These are phyloP conservation scores for Tapirus terrestris DNA, from an alignment of 2,113 vertebrate species.

Conservation along the genomic window DNA sequence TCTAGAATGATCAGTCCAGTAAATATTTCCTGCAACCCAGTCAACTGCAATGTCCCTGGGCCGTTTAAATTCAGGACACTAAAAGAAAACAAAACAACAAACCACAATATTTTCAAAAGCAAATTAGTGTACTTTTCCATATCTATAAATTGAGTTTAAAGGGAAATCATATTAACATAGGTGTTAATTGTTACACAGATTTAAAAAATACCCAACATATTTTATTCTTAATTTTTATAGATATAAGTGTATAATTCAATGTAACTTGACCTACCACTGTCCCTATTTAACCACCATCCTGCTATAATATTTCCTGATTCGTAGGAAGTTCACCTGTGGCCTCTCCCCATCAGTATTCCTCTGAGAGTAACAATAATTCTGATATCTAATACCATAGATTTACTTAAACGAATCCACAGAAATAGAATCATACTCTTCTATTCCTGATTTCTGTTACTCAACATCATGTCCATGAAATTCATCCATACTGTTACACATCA, in stretches of 20 bases:
- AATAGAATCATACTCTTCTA: not conserved
- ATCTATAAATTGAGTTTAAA: not conserved
- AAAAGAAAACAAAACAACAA: slow-evolving; percentile 66
- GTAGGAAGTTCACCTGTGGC: not conserved
- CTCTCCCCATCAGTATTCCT: not conserved
- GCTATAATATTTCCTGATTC: not conserved
- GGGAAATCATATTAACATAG: not conserved
- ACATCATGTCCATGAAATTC: not conserved
- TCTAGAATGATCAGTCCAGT: slow-evolving; percentile 98
- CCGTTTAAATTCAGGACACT: slow-evolving; percentile 98
- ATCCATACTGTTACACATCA: not conserved
- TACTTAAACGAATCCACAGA: not conserved
- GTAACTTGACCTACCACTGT: not conserved
- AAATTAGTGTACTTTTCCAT: not conserved
- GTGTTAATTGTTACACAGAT: not conserved
- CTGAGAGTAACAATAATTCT: not conserved
- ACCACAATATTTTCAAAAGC: slow-evolving; percentile 51
- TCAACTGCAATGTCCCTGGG: slow-evolving; percentile 96
- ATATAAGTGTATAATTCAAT: not conserved
- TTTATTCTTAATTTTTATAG: not conserved
- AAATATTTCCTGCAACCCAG: slow-evolving; percentile 98
- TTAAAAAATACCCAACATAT: not conserved
- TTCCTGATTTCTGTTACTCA: not conserved
- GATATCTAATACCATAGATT: not conserved
- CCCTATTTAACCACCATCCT: not conserved